Conservation (phyloP, 2,888 invertebrate species). For the Hedychridium roseum region DNA sequence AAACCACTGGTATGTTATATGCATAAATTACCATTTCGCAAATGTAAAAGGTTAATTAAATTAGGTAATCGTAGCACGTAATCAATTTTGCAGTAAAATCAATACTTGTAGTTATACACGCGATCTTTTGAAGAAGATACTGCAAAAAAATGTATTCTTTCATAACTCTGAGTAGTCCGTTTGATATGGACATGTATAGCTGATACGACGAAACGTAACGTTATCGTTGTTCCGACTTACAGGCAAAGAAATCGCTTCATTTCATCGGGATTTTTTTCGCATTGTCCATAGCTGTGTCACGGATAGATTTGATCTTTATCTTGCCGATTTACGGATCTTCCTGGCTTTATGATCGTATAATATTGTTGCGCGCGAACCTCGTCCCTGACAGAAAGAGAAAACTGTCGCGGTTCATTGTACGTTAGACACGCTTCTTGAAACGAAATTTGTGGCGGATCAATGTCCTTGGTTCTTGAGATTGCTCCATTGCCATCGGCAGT, state of each 20-base stretch:
- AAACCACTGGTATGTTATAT: too few species aligned
- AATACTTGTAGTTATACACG: too few species aligned
- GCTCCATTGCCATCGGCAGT: not conserved
- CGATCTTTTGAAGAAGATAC: too few species aligned
- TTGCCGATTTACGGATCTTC: not conserved
- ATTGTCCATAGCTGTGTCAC: conserved; percentile 26
- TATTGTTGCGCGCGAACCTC: too few species aligned
- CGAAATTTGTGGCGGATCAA: conserved; percentile 2
- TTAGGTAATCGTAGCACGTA: too few species aligned
- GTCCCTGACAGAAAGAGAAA: too few species aligned
- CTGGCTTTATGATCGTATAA: not conserved
- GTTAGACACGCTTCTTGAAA: conserved; percentile 14
- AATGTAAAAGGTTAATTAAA: too few species aligned
- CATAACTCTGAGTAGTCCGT: too few species aligned
- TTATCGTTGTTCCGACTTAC: conserved; percentile 24
- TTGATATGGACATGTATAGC: not conserved
- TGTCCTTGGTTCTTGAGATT: conserved; percentile 9
- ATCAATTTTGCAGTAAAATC: too few species aligned
- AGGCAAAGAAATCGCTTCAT: conserved; percentile 31
- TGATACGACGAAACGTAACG: not conserved
- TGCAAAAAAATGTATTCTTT: too few species aligned
- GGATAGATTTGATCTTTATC: too few species aligned
- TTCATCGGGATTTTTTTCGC: conserved; percentile 11
- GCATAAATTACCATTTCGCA: too few species aligned
- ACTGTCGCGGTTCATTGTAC: not conserved